Conservation (phyloP, 2,797 vertebrate species). For the Nasua narica region DNA sequence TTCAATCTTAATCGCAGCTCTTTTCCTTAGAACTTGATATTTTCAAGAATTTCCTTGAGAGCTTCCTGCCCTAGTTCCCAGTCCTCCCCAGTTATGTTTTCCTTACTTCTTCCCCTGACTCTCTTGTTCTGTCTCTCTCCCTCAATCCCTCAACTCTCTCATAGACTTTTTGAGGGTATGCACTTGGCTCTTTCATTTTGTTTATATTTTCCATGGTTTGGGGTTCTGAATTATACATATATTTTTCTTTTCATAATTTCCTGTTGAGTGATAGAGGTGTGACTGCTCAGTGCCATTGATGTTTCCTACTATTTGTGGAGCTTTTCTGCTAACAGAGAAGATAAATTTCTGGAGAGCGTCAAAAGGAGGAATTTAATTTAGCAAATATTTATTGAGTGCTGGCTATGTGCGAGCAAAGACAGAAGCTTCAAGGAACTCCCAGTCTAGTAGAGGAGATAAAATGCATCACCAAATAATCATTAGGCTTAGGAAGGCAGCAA, state of each 20-base stretch:
- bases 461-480: not conserved
- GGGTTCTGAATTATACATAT: constrained; percentile 10
- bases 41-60: not conserved
- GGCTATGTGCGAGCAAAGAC: not conserved
- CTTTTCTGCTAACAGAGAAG: not conserved
- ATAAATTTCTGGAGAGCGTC: constrained; percentile 12
- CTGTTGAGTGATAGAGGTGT: not conserved
- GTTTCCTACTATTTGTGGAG: constrained; percentile 4
- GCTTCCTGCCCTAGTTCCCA: not conserved
- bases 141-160: not conserved
- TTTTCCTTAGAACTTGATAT: not conserved
- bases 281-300: not conserved
- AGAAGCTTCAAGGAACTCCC: not conserved
- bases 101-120: not conserved
- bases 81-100: not conserved
- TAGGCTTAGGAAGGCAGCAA: not conserved
- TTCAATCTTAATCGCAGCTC: not conserved
- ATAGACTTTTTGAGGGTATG: not conserved
- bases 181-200: not conserved
- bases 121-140: not conserved
- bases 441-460: not conserved
- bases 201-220: not conserved
- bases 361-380: constrained; percentile 28
- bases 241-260: constrained; percentile 52
- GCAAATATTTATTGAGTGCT: constrained; percentile 34